Percentiles rank a stretch among this genome's conserved stretches.
Evolutionary conservation across 2,888 invertebrate species (phyloP).

Genomic region (Dioctria rufipes): DNA sequence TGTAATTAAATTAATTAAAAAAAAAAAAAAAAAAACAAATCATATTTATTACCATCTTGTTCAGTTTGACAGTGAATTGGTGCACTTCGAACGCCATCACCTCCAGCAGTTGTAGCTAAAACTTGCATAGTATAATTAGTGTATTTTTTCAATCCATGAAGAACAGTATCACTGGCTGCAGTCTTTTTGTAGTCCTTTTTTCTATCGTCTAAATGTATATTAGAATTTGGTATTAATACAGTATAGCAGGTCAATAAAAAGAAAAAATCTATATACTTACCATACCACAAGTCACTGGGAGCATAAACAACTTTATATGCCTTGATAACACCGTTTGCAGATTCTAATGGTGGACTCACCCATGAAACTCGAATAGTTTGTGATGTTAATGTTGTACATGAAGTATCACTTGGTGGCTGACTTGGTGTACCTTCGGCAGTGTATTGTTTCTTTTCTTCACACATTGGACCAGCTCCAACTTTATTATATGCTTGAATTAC

Average conservation of each 20-base stretch:
- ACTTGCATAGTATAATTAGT: constrained; percentile 99
- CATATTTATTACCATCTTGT: constrained; percentile 83
- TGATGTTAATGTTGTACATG: constrained; percentile 93
- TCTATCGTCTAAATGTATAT: constrained; percentile 80
- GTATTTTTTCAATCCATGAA: constrained; percentile 94
- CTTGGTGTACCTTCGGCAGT: constrained; percentile 96
- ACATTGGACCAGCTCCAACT: constrained; percentile 92
- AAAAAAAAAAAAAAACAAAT: not conserved
- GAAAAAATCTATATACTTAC: constrained; percentile 74
- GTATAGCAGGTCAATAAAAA: not conserved
- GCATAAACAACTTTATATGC: constrained; percentile 96
- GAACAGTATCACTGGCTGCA: constrained; percentile 91
- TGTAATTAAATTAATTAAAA: constrained; percentile 5
- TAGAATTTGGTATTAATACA: not conserved
- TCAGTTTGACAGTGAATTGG: constrained; percentile 92
- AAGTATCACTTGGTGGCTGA: constrained; percentile 91
- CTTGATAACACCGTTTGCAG: constrained; percentile 95
- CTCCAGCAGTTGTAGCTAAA: constrained; percentile 93
- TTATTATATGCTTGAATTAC: constrained; percentile 96
- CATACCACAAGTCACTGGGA: constrained; percentile 93
- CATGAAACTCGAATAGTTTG: constrained; percentile 95
- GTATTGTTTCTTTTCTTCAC: constrained; percentile 90
- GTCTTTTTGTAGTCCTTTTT: constrained; percentile 93
- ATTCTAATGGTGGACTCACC: constrained; percentile 92
- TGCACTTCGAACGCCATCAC: constrained; percentile 88